A percentile compares a stretch with the other conserved stretches of the same genome.
Conservation (phyloP, 2,113 vertebrate species). For the Gorilla gorilla region DNA sequence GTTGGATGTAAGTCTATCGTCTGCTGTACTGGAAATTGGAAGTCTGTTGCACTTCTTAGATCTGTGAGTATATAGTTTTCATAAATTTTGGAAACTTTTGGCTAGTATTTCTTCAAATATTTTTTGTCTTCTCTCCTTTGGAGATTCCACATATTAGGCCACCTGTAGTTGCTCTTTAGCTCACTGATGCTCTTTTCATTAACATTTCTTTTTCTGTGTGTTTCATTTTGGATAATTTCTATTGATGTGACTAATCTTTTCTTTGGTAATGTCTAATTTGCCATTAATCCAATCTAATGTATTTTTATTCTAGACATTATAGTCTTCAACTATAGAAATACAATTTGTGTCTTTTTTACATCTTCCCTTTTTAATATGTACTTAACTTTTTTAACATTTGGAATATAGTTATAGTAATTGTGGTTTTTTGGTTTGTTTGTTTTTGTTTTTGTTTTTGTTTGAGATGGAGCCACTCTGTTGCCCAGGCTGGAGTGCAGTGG, state of each 20-base stretch:
- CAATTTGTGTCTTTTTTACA: not conserved
- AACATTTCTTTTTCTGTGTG: not conserved
- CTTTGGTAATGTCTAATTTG: constrained; percentile 1
- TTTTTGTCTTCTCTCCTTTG: not conserved
- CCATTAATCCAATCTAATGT: not conserved
- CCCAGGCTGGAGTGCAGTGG: too few relatives aligned
- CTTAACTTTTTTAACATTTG: constrained; percentile 33
- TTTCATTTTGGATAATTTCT: constrained; percentile 25
- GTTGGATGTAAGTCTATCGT: not conserved
- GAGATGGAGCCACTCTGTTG: too few relatives aligned
- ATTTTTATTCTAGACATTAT: not conserved
- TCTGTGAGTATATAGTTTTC: not conserved
- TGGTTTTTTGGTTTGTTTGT: not conserved
- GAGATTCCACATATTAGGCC: not conserved
- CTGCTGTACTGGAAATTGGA: not conserved
- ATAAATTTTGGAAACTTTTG: not conserved
- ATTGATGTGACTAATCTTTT: not conserved
- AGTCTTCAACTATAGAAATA: not conserved
- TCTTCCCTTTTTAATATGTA: not conserved
- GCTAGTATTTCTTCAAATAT: constrained; percentile 5
- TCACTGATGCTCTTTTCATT: not conserved
- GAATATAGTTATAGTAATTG: not conserved
- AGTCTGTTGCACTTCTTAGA: not conserved
- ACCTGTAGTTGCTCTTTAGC: not conserved
- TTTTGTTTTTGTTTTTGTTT: too few relatives aligned